Percentiles rank a stretch among this genome's conserved stretches.
Evolutionary conservation across 1,140 invertebrate genomes (phyloP).

Genomic region (Panagrolaimus sp.): DNA sequence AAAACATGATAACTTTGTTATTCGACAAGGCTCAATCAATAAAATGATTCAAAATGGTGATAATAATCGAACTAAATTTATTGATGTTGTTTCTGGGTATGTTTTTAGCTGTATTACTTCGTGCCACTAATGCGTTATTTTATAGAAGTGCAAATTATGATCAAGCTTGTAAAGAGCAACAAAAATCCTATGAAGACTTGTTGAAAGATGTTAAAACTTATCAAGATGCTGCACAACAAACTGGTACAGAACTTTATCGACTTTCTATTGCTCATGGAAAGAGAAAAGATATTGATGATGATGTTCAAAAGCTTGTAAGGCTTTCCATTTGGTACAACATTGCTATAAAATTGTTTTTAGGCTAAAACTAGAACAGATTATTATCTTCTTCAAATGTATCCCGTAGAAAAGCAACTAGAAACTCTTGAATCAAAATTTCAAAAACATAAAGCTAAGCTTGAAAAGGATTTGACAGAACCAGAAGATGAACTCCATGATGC

Average conservation of each 20-base stretch:
- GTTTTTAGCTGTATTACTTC: not conserved
- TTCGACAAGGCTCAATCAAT: constrained; percentile 2
- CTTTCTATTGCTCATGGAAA: not conserved
- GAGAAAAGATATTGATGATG: no score
- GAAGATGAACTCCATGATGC: no score
- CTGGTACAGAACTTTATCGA: not conserved
- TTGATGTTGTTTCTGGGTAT: constrained; percentile 9
- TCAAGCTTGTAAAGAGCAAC: not conserved
- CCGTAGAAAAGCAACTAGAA: not conserved
- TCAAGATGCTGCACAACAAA: not conserved
- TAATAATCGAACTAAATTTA: constrained; percentile 12
- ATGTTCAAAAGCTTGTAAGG: not conserved
- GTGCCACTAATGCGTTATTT: not conserved
- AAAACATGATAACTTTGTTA: not conserved
- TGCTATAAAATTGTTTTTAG: not conserved
- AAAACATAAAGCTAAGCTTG: not conserved
- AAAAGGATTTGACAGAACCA: not conserved
- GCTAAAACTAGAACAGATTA: not conserved
- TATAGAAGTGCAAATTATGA: not conserved
- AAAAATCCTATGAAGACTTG: not conserved
- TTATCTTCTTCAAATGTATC: constrained; percentile 4
- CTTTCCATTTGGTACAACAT: not conserved
- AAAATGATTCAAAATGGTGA: not conserved
- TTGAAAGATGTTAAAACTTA: not conserved
- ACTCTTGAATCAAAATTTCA: not conserved